A percentile compares a stretch with the other conserved stretches of the same genome.
phyloP scores from a whole-genome alignment of 1,140 invertebrate species.

The Alviniconcha marisindica region DNA sequence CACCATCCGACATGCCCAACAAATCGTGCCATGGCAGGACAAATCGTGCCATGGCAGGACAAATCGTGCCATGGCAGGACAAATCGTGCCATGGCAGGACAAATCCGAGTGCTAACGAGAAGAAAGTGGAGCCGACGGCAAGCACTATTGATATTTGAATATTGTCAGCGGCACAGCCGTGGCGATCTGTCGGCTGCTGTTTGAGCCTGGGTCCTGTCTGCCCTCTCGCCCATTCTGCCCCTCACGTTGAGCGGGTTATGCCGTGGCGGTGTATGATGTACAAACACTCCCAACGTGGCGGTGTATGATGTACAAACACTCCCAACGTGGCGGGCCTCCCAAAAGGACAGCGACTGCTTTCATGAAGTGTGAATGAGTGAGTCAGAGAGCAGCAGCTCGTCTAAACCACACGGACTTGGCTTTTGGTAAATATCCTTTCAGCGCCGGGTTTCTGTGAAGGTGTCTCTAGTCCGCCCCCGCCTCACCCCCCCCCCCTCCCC shows the following conservation, averaged over 20 bases:
- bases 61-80: neutral
- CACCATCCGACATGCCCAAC: neutral
- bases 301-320: too few species aligned
- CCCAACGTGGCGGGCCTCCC: too few species aligned
- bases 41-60: neutral
- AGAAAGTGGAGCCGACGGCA: neutral
- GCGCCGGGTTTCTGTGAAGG: neutral
- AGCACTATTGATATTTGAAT: constrained; percentile 24
- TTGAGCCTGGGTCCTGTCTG: neutral
- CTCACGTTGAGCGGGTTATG: neutral
- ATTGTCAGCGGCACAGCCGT: neutral
- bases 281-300: too few species aligned
- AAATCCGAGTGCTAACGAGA: neutral
- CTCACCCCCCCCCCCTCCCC: too few species aligned
- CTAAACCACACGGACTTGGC: neutral
- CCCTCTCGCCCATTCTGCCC: neutral
- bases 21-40: neutral
- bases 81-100: neutral
- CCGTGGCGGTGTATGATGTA: too few species aligned
- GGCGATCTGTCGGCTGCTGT: neutral
- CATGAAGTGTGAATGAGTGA: constrained; percentile 3
- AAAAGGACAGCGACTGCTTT: neutral
- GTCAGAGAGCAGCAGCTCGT: neutral
- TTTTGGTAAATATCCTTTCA: constrained; percentile 14
- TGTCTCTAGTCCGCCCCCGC: neutral